Conservation (phyloP, 2,797 vertebrate species). For the Myripristis murdjan region DNA sequence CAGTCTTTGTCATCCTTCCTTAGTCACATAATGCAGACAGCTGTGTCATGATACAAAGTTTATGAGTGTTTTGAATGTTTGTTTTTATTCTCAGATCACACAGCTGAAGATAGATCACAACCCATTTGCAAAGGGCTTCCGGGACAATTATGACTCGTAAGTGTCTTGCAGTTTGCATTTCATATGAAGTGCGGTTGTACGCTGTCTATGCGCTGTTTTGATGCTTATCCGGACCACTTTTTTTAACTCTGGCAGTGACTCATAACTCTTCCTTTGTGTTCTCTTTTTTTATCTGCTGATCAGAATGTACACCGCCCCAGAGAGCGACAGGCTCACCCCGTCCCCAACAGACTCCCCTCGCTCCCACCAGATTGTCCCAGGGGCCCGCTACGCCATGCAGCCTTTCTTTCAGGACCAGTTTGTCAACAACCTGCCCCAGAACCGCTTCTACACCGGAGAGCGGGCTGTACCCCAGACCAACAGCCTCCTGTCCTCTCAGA, state of each 20-base stretch:
- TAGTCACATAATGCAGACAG: neutral
- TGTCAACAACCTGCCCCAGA: slow-evolving; percentile 93
- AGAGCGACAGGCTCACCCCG: slow-evolving; percentile 96
- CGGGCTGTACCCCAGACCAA: slow-evolving; percentile 93
- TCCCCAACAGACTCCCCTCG: slow-evolving; percentile 95
- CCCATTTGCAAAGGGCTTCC: slow-evolving; percentile 98
- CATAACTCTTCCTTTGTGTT: neutral
- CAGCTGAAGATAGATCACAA: slow-evolving; percentile 99
- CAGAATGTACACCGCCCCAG: slow-evolving; percentile 97
- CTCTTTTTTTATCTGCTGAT: slow-evolving; percentile 49
- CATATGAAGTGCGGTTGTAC: neutral
- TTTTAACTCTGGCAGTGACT: neutral
- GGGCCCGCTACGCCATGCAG: slow-evolving; percentile 92
- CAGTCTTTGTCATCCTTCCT: neutral
- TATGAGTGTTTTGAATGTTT: neutral
- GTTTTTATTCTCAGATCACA: slow-evolving; percentile 88
- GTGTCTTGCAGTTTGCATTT: slow-evolving; percentile 56
- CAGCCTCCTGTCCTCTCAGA: slow-evolving; percentile 91
- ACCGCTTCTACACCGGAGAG: slow-evolving; percentile 94
- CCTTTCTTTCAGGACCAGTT: slow-evolving; percentile 97
- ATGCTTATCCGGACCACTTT: neutral
- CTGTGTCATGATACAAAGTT: neutral
- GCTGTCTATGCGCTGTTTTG: neutral
- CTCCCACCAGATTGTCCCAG: slow-evolving; percentile 95
- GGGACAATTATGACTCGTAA: slow-evolving; percentile 99